Conservation (phyloP, 2,888 invertebrate genomes). For the Silvanus unidentatus region DNA sequence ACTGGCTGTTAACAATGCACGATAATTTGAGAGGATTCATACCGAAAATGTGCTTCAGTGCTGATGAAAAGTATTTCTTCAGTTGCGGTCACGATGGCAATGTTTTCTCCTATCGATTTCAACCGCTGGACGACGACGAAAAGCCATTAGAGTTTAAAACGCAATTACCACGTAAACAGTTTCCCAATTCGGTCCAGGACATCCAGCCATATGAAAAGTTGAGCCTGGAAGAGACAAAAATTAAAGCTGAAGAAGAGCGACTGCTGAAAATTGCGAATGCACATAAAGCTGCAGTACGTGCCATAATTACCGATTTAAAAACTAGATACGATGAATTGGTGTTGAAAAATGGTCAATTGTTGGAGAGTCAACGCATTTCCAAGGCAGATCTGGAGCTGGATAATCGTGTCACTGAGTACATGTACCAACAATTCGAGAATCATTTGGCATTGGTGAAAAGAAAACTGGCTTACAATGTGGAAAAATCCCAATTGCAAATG, state of each 20-base stretch:
- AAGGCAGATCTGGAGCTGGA: conserved; percentile 63
- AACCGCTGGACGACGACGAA: conserved; percentile 43
- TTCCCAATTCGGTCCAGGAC: conserved; percentile 35
- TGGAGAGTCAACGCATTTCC: conserved; percentile 53
- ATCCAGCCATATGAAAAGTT: conserved; percentile 41
- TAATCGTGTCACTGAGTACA: conserved; percentile 57
- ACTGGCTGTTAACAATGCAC: conserved; percentile 68
- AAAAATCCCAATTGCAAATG: conserved; percentile 58
- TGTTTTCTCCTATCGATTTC: conserved; percentile 63
- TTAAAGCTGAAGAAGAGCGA: conserved; percentile 60
- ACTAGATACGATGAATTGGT: conserved; percentile 40
- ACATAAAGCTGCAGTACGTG: conserved; percentile 56
- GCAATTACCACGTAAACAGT: conserved; percentile 4
- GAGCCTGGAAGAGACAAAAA: conserved; percentile 63
- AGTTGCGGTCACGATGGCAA: conserved; percentile 71
- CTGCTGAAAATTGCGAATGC: conserved; percentile 58
- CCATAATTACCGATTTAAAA: conserved; percentile 51
- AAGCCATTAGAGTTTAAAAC: conserved; percentile 9
- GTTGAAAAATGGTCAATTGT: conserved; percentile 52
- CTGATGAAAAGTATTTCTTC: conserved; percentile 52
- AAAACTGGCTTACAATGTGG: conserved; percentile 64
- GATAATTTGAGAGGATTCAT: conserved; percentile 65
- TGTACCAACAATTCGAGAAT: conserved; percentile 54
- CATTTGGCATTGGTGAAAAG: conserved; percentile 58
- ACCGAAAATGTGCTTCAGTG: conserved; percentile 57